Evolutionary conservation across 2,113 vertebrate species (phyloP).

Genomic region (Sylvia atricapilla): DNA sequence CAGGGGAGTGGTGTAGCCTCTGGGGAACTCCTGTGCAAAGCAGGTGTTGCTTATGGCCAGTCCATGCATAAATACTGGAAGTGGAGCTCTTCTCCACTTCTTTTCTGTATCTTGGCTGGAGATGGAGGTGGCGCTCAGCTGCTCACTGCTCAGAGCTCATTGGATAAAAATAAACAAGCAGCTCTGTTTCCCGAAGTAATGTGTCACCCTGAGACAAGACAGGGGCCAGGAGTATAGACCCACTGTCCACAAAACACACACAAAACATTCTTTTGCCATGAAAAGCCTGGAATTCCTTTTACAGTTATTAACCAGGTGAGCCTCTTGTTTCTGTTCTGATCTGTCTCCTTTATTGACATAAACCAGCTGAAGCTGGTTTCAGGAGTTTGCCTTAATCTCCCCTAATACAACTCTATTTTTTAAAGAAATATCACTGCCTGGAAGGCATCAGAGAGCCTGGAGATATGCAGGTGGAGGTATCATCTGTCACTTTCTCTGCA

Average conservation of each 20-base stretch:
- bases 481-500: neutral
- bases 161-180: neutral
- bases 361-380: neutral
- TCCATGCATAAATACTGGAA: neutral
- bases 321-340: neutral
- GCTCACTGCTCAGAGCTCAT: neutral
- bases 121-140: neutral
- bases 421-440: neutral
- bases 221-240: neutral
- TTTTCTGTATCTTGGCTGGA: neutral
- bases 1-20: neutral
- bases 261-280: neutral
- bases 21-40: neutral
- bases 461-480: neutral
- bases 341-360: neutral
- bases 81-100: rapidly evolving
- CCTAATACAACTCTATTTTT: neutral
- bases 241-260: neutral
- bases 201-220: neutral
- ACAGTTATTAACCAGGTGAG: neutral
- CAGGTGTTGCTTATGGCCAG: neutral
- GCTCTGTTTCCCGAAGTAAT: neutral
- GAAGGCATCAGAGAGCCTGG: neutral
- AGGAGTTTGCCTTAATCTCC: neutral
- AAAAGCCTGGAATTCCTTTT: neutral